Conservation (phyloP, 1,140 invertebrate genomes). For the Atta texana region DNA sequence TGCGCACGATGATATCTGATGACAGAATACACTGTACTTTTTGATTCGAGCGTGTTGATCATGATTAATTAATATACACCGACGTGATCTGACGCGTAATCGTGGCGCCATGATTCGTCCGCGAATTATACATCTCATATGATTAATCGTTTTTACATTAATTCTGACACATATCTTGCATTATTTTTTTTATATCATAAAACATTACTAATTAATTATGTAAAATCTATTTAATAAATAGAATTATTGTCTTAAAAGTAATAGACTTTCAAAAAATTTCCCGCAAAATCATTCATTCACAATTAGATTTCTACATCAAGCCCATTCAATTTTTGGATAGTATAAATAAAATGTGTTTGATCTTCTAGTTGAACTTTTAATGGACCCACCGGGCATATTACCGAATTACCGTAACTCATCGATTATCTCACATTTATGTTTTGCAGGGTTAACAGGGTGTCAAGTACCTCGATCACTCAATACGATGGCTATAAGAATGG, state of each 20-base stretch:
- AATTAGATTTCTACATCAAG: neutral
- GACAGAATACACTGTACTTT: slow-evolving; percentile 43
- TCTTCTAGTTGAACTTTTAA: neutral
- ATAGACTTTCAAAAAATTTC: neutral
- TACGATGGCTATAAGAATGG: slow-evolving; percentile 34
- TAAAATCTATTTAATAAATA: neutral
- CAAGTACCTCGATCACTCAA: slow-evolving; percentile 42
- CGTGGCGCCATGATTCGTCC: slow-evolving; percentile 4
- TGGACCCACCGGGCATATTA: neutral
- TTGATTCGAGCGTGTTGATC: slow-evolving; percentile 43
- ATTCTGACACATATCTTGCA: neutral
- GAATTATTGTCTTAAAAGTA: neutral
- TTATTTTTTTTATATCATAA: neutral
- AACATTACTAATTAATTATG: neutral
- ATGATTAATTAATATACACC: slow-evolving; percentile 20
- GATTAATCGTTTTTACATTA: slow-evolving; percentile 1
- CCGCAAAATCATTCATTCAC: neutral
- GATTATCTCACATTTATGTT: slow-evolving; percentile 31
- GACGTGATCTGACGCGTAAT: neutral
- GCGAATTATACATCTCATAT: slow-evolving; percentile 10
- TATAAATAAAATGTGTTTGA: neutral
- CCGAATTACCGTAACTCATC: neutral
- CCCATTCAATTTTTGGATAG: neutral
- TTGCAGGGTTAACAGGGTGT: slow-evolving; percentile 31
- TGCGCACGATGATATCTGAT: slow-evolving; percentile 7